A percentile compares a stretch with the other conserved stretches of the same genome.
Evolutionary conservation across 2,797 vertebrate species (phyloP).

Genomic region (Hoplostethus atlanticus): DNA sequence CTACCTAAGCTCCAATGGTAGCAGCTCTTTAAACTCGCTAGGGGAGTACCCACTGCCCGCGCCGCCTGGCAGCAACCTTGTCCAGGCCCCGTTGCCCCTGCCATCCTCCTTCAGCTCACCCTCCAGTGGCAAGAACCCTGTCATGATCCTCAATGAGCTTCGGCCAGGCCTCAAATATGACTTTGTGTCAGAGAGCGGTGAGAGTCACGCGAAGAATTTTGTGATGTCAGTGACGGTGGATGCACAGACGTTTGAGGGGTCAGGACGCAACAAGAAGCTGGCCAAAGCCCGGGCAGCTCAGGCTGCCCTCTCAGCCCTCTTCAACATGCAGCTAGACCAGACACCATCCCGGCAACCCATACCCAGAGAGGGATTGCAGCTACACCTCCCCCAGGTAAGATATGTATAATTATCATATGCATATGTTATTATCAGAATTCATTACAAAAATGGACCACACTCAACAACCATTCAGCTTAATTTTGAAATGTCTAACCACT

Average conservation of each 20-base stretch:
- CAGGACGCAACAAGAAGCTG: constrained; percentile 97
- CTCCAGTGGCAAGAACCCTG: constrained; percentile 94
- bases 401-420: not conserved
- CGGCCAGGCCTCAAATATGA: constrained; percentile 97
- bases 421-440: no score
- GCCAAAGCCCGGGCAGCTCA: constrained; percentile 97
- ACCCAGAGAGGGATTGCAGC: constrained; percentile 95
- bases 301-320: constrained; percentile 92
- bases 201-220: constrained; percentile 98
- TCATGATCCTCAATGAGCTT: constrained; percentile 98
- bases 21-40: constrained; percentile 87
- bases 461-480: no score
- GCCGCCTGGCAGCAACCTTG: constrained; percentile 84
- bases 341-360: constrained; percentile 96
- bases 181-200: constrained; percentile 97
- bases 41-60: constrained; percentile 89
- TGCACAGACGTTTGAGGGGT: constrained; percentile 94
- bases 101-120: constrained; percentile 87
- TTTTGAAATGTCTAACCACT: no score
- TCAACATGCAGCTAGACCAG: constrained; percentile 98
- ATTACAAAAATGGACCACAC: no score
- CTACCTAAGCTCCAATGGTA: constrained; percentile 92
- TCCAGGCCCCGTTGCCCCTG: constrained; percentile 88
- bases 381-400: constrained; percentile 96
- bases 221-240: constrained; percentile 98